These are phyloP conservation scores for Pristionchus arcanus DNA, from an alignment of 2,888 invertebrate genomes.

Conservation along the genomic window DNA sequence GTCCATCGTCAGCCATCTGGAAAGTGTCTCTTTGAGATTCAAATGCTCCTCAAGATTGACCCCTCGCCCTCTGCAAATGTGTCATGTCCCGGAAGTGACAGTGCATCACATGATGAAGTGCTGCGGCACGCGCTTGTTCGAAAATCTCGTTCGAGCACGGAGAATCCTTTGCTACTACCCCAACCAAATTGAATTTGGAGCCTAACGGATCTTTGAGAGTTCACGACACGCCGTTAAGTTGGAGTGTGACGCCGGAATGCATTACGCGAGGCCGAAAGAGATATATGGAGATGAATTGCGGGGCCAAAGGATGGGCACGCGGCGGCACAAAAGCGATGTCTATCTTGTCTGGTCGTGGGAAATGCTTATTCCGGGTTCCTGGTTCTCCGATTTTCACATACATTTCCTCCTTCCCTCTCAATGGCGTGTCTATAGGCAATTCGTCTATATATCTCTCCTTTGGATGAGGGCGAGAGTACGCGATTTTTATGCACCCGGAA, in stretches of 20 bases:
- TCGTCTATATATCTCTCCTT: neutral
- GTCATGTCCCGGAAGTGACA: neutral
- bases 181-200: constrained; percentile 9
- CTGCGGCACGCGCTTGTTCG: neutral
- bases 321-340: neutral
- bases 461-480: neutral
- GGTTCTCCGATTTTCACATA: constrained; percentile 5
- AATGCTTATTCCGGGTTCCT: constrained; percentile 13
- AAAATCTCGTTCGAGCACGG: neutral
- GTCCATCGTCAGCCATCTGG: constrained; percentile 92
- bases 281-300: constrained; percentile 37
- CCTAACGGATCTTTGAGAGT: constrained; percentile 17
- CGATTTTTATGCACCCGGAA: constrained; percentile 27
- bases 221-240: neutral
- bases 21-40: neutral
- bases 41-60: no score
- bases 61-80: neutral
- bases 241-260: constrained; percentile 38
- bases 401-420: constrained; percentile 1
- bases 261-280: neutral
- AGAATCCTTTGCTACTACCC: neutral
- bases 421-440: constrained; percentile 1
- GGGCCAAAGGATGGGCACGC: neutral
- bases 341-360: neutral
- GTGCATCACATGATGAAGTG: constrained; percentile 28